A percentile compares a stretch with the other conserved stretches of the same genome.
phyloP scores from a whole-genome alignment of 23 tunicate species.

The Phallusia fumigata region DNA sequence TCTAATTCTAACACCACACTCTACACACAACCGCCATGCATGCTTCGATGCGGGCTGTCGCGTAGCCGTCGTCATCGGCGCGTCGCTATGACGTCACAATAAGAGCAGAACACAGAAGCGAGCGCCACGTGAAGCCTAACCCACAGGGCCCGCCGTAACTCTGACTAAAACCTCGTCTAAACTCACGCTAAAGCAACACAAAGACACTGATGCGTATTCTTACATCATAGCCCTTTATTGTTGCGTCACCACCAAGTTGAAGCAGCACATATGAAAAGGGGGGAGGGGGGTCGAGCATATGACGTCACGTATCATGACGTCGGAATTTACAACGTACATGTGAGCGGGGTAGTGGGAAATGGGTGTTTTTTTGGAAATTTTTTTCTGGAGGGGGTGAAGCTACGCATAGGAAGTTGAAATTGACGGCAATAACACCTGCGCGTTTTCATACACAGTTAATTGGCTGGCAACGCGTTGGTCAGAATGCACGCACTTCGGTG shows the following conservation, averaged over 20 bases:
- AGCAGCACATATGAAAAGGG: constrained; percentile 11
- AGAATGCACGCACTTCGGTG: not conserved
- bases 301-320: not conserved
- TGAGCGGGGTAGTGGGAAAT: not conserved
- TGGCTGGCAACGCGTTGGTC: not conserved
- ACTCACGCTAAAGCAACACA: not conserved
- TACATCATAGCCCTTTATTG: constrained; percentile 14
- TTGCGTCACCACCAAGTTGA: constrained; percentile 10
- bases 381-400: not conserved
- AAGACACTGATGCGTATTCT: not conserved
- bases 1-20: too few species aligned
- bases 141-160: constrained; percentile 19
- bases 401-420: too few species aligned
- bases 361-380: not conserved
- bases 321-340: not conserved
- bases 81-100: not conserved
- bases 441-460: constrained; percentile 3
- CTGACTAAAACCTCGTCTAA: not conserved
- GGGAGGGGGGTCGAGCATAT: not conserved
- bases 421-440: not conserved
- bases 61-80: too few species aligned
- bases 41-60: too few species aligned
- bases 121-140: not conserved
- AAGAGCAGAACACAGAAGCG: not conserved
- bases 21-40: too few species aligned